Evolutionary conservation across 2,888 invertebrate genomes (phyloP).

Genomic region (Brachypalpus laphriformis): DNA sequence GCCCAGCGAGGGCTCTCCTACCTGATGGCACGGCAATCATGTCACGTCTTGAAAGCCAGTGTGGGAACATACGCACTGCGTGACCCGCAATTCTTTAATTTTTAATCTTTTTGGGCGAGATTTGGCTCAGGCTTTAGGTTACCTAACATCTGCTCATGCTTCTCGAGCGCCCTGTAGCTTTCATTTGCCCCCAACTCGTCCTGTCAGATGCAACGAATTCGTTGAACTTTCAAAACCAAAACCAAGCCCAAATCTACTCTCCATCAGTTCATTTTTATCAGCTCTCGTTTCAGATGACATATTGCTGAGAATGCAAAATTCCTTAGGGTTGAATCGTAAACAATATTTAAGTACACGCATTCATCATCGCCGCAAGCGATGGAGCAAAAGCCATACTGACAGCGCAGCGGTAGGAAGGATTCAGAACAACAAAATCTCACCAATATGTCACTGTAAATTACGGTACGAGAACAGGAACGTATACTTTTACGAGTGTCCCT

Average conservation of each 20-base stretch:
- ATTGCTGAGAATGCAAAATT: slow-evolving; percentile 26
- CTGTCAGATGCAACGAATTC: no score
- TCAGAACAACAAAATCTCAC: slow-evolving; percentile 35
- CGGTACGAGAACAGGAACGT: slow-evolving; percentile 16
- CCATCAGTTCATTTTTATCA: slow-evolving; percentile 29
- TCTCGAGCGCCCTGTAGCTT: no score
- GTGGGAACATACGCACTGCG: no score
- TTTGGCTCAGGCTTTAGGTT: no score
- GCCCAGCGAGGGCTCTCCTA: no score
- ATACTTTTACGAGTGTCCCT: not conserved
- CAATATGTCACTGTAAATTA: slow-evolving; percentile 67
- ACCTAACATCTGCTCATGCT: no score
- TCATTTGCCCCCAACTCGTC: no score
- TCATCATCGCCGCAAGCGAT: slow-evolving; percentile 39
- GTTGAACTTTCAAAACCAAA: not conserved
- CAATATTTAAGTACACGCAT: slow-evolving; percentile 55
- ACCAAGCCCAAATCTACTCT: no score
- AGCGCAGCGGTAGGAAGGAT: slow-evolving; percentile 11
- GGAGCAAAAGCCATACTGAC: slow-evolving; percentile 19
- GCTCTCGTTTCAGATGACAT: slow-evolving; percentile 60
- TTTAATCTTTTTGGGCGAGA: no score
- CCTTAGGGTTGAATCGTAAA: slow-evolving; percentile 42
- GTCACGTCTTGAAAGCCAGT: no score
- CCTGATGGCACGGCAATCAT: no score
- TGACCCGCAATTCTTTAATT: no score